Percentiles rank a stretch among this genome's conserved stretches.
These are phyloP conservation scores for Stictonetta naevosa DNA, from an alignment of 2,113 vertebrate species.

Conservation along the genomic window DNA sequence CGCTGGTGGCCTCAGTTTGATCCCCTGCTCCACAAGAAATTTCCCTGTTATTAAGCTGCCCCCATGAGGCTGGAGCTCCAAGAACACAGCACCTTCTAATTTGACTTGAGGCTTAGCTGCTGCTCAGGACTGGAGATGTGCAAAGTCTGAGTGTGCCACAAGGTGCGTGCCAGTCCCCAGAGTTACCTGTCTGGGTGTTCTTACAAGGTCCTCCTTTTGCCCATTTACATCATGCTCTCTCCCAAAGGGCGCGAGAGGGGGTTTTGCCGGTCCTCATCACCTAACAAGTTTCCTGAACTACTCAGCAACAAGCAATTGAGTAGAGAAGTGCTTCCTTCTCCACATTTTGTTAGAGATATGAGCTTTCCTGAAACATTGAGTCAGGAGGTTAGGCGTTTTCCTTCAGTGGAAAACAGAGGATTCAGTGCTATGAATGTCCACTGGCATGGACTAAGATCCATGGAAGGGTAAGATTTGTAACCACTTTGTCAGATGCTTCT, in stretches of 20 bases:
- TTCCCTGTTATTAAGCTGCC: neutral
- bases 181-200: fast-evolving
- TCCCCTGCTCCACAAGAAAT: neutral
- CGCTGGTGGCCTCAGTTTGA: neutral
- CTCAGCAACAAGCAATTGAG: neutral
- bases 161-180: neutral
- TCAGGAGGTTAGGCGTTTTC: neutral
- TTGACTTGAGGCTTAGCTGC: neutral
- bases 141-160: fast-evolving
- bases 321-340: neutral
- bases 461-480: neutral
- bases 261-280: neutral
- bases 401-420: neutral
- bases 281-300: neutral
- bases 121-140: neutral
- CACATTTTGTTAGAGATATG: neutral
- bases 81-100: neutral
- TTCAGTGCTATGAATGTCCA: neutral
- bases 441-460: neutral
- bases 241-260: fast-evolving
- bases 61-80: neutral
- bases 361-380: neutral
- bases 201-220: neutral
- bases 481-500: neutral
- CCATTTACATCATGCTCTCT: neutral